These are phyloP conservation scores for Nestor notabilis DNA, from an alignment of 2,113 vertebrate species.

Conservation along the genomic window DNA sequence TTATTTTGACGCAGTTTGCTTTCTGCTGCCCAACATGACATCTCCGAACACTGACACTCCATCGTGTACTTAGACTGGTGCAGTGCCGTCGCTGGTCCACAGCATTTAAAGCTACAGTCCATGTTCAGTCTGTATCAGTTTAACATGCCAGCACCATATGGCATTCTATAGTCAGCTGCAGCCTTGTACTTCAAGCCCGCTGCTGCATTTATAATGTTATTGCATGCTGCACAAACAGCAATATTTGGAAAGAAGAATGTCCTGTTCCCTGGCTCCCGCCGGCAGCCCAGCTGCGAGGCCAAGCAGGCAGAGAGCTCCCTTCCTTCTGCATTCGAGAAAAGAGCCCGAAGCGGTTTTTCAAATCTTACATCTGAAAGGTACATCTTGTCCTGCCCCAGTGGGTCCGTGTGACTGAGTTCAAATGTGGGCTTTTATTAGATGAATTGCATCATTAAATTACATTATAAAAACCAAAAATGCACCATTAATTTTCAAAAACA, in stretches of 20 bases:
- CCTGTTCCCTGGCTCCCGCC: slow-evolving; percentile 68
- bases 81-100: background rate
- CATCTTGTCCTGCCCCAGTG: slow-evolving; percentile 86
- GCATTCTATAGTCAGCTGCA: slow-evolving; percentile 57
- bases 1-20: slow-evolving; percentile 11
- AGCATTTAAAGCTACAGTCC: slow-evolving; percentile 19
- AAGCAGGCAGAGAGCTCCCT: slow-evolving; percentile 11
- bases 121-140: slow-evolving; percentile 45
- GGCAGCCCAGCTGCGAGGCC: slow-evolving; percentile 63
- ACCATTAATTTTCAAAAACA: slow-evolving; percentile 99
- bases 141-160: slow-evolving; percentile 56
- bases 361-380: slow-evolving; percentile 75
- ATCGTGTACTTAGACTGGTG: slow-evolving; percentile 39
- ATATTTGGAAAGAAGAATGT: slow-evolving; percentile 64
- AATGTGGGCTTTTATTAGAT: slow-evolving; percentile 92
- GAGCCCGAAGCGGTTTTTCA: slow-evolving; percentile 54
- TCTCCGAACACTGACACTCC: background rate
- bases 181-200: slow-evolving; percentile 64
- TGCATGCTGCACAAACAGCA: slow-evolving; percentile 54
- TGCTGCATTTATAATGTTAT: slow-evolving; percentile 49
- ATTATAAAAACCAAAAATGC: slow-evolving; percentile 99
- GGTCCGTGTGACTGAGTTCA: slow-evolving; percentile 87
- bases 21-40: background rate
- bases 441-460: slow-evolving; percentile 99
- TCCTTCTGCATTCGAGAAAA: slow-evolving; percentile 1